Conservation (phyloP, 2,113 vertebrate species). For the Oncorhynchus kisutch region DNA sequence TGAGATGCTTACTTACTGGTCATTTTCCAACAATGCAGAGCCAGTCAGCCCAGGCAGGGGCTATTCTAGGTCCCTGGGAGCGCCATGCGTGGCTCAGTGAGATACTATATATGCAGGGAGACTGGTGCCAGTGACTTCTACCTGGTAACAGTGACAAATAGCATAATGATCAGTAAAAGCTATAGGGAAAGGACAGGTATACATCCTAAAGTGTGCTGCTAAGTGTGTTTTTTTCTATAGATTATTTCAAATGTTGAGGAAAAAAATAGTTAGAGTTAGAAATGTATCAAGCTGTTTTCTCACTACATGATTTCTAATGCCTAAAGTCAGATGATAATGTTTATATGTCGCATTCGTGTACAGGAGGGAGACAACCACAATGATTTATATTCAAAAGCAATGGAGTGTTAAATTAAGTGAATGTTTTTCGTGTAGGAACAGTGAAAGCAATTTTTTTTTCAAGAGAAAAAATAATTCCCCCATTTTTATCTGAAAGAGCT, state of each 20-base stretch:
- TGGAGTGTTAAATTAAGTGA: slow-evolving; percentile 70
- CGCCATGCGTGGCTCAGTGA: slow-evolving; percentile 55
- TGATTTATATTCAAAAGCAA: slow-evolving; percentile 60
- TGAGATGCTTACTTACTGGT: no score
- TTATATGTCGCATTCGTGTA: slow-evolving; percentile 56
- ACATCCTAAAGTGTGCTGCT: no score
- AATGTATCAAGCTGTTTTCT: slow-evolving; percentile 39
- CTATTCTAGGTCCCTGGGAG: slow-evolving; percentile 29
- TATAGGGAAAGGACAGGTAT: no score
- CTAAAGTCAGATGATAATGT: slow-evolving; percentile 60
- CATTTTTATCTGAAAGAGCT: slow-evolving; percentile 76
- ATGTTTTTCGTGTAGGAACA: slow-evolving; percentile 58
- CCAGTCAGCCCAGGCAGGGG: slow-evolving; percentile 50
- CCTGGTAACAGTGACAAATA: no score
- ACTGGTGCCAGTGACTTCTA: no score
- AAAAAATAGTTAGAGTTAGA: background rate
- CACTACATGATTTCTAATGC: slow-evolving; percentile 47
- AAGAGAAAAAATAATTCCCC: slow-evolving; percentile 66
- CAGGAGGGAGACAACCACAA: slow-evolving; percentile 37
- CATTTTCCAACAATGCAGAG: slow-evolving; percentile 30
- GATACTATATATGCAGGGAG: slow-evolving; percentile 18
- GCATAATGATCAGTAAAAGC: no score
- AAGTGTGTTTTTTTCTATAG: no score
- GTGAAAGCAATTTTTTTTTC: slow-evolving; percentile 47
- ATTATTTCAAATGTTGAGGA: slow-evolving; percentile 6